These are phyloP conservation scores for Epinephelus fuscoguttatus DNA, from an alignment of 2,113 vertebrate genomes.

Conservation along the genomic window DNA sequence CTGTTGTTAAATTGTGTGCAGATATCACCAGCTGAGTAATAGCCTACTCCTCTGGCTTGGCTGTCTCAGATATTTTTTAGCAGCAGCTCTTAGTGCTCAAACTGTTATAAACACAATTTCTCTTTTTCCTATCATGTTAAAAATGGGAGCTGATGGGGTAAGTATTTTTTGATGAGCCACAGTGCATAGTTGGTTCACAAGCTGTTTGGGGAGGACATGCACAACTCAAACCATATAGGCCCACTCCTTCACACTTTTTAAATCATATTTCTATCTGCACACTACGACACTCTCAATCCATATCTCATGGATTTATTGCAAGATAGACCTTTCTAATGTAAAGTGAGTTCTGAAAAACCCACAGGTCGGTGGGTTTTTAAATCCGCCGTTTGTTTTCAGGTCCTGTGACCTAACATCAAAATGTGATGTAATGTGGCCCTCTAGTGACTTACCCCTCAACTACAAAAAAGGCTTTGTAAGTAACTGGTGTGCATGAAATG, in stretches of 20 bases:
- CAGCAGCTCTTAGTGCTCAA: background rate
- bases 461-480: constrained; percentile 28
- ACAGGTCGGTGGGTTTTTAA: constrained; percentile 10
- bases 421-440: constrained; percentile 52
- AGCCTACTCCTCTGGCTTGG: too few species aligned
- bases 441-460: constrained; percentile 55
- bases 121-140: too few species aligned
- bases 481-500: background rate
- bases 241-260: background rate
- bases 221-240: background rate
- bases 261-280: background rate
- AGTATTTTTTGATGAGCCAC: background rate
- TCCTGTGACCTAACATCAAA: constrained; percentile 4
- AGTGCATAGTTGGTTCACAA: background rate
- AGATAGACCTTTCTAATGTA: background rate
- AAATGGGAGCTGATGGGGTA: background rate
- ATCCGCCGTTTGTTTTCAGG: background rate
- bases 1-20: background rate
- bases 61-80: background rate
- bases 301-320: background rate
- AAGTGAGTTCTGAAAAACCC: background rate
- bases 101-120: background rate
- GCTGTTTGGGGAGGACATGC: background rate
- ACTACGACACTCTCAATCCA: too few species aligned
- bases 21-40: background rate